phyloP scores from a whole-genome alignment of 1,140 invertebrate genomes.

The Zaprionus davidi region DNA sequence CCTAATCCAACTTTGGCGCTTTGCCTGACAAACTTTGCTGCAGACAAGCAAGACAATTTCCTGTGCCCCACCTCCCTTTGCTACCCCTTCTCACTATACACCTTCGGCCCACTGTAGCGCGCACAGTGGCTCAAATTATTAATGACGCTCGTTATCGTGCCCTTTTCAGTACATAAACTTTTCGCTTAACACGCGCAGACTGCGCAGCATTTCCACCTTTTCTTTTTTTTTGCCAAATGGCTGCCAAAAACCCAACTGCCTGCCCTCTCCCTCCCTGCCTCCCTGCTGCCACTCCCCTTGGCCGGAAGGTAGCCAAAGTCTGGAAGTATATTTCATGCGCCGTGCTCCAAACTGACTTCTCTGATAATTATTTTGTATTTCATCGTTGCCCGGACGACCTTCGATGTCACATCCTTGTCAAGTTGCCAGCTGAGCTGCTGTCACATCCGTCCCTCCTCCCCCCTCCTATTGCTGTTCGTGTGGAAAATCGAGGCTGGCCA shows the following conservation, averaged over 20 bases:
- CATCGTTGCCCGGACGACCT: slow-evolving; percentile 78
- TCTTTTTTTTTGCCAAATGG: slow-evolving; percentile 27
- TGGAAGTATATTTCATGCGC: slow-evolving; percentile 50
- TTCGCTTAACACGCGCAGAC: slow-evolving; percentile 60
- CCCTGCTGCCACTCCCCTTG: not conserved
- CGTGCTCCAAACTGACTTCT: slow-evolving; percentile 38
- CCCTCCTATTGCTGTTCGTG: slow-evolving; percentile 67
- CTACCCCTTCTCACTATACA: not conserved
- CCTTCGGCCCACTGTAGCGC: slow-evolving; percentile 6
- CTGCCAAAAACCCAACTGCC: not conserved
- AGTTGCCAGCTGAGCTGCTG: slow-evolving; percentile 30
- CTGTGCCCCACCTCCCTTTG: slow-evolving; percentile 24
- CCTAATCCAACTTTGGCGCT: slow-evolving; percentile 60
- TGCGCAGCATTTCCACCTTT: slow-evolving; percentile 42
- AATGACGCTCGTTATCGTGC: slow-evolving; percentile 83
- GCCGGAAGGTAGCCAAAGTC: not conserved
- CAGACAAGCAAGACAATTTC: slow-evolving; percentile 68
- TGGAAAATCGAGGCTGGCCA: slow-evolving; percentile 68
- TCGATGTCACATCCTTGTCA: slow-evolving; percentile 82
- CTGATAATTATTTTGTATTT: slow-evolving; percentile 75
- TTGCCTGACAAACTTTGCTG: slow-evolving; percentile 58
- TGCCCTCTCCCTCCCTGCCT: no score
- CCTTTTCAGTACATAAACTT: slow-evolving; percentile 84
- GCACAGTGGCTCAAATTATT: slow-evolving; percentile 76
- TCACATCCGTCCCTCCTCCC: not conserved